Evolutionary conservation across 2,113 vertebrate species (phyloP), one percentile per base, ranked within the genome.

Genomic region (Ophthalmolycus amberensis): DNA sequence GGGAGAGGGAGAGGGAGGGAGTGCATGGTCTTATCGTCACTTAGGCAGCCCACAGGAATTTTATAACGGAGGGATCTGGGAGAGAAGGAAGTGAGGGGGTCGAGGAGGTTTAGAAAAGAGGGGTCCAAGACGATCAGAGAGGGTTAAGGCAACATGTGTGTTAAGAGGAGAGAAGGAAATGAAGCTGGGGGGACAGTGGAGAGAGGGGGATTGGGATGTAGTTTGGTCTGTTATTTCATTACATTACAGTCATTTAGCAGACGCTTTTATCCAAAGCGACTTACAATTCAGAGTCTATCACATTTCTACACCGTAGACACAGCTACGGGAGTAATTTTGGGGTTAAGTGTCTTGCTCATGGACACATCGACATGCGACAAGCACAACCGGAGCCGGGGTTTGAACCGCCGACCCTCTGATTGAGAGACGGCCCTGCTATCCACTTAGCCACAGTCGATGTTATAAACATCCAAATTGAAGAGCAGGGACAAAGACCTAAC

Each of bases 31-130:
- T 85, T 62, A 80, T 86, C 84, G 83, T 90, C 80, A 82, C 69
- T 63, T 60, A 54, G 80, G 82, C 62, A 85, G 79, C 67, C 50
- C 27, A 60, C 59, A 88, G 74, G 71, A 85, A 81, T 86, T 84
- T 80, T 84, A 79, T 60, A 77, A 42, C 48, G n/a, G 34, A 71
- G 48, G 52, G 37, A 65, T 72, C 9, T 46, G 32, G 63, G 63
- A 29, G 37, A 50, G 22, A 60, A 27, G 70, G 56, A 63, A 34
- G 64, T 25, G 27, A 71, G 22, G 65, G 71, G 42, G 73, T 15
- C n/a, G 58, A 71, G 18, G 40, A 75, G 63, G 44, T 67, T 67
- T 63, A 77, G 42, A 71, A 48, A 32, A 3, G 22, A 76, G 48
- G 37, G 48, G 42, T 44, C 37, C 15, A 18, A 10, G 22, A 60